phyloP scores from a whole-genome alignment of 2,113 vertebrate genomes.

The Xiphophorus hellerii region DNA sequence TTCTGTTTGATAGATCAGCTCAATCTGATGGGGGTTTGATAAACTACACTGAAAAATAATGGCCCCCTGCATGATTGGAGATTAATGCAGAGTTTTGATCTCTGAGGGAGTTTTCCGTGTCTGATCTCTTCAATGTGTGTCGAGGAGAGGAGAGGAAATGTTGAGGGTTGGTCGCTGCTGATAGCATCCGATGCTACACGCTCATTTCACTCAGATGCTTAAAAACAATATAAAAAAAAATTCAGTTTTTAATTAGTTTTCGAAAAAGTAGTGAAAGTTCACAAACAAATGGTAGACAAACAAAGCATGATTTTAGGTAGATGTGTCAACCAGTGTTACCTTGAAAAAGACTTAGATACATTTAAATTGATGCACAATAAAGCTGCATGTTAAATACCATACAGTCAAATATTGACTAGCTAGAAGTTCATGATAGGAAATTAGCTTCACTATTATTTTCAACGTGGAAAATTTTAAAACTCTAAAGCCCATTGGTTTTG shows the following conservation, averaged over 20 bases:
- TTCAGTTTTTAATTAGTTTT: conserved; percentile 13
- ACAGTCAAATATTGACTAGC: too few species aligned
- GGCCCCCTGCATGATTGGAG: conserved; percentile 44
- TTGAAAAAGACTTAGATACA: too few species aligned
- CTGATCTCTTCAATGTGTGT: conserved; percentile 40
- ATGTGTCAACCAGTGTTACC: too few species aligned
- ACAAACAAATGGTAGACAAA: too few species aligned
- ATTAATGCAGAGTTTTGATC: conserved; percentile 38
- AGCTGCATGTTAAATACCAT: too few species aligned
- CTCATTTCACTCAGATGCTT: conserved; percentile 6
- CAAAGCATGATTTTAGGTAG: too few species aligned
- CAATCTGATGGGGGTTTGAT: conserved; percentile 50
- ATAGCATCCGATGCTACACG: conserved; percentile 11
- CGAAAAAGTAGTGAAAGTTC: conserved; percentile 23
- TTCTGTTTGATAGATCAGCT: conserved; percentile 43
- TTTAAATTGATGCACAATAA: too few species aligned
- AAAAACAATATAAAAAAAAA: neutral
- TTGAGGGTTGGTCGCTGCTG: neutral
- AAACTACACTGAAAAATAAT: conserved; percentile 49
- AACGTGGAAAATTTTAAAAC: too few species aligned
- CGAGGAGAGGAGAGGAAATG: conserved; percentile 1
- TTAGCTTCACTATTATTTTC: too few species aligned
- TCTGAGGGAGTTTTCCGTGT: conserved; percentile 23
- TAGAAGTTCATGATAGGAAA: too few species aligned
- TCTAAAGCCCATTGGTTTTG: too few species aligned